Conservation (phyloP, 2,888 invertebrate species). For the Spodoptera picta region DNA sequence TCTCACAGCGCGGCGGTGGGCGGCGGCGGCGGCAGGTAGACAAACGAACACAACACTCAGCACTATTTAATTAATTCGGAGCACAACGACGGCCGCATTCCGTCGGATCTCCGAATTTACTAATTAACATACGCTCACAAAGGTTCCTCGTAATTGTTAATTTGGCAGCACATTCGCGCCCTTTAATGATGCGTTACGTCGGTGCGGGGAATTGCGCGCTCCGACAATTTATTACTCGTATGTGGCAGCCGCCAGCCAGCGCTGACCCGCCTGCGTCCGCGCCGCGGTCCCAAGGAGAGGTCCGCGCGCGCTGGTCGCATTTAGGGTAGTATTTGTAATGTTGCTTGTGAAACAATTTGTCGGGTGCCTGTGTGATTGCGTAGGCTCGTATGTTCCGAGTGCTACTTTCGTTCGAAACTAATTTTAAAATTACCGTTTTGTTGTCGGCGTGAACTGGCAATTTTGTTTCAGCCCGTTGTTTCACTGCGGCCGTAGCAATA, state of each 20-base stretch:
- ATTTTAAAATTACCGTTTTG: constrained; percentile 56
- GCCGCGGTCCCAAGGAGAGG: constrained; percentile 27
- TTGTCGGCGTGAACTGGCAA: constrained; percentile 43
- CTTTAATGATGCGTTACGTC: constrained; percentile 82
- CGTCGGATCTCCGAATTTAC: constrained; percentile 73
- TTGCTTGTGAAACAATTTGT: constrained; percentile 80
- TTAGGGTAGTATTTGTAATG: constrained; percentile 75
- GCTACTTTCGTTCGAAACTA: constrained; percentile 59
- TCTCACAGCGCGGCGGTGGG: constrained; percentile 18
- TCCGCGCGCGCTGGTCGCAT: constrained; percentile 69
- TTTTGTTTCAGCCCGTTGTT: constrained; percentile 28
- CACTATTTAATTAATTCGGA: constrained; percentile 58
- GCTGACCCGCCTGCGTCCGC: constrained; percentile 52
- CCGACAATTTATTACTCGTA: constrained; percentile 71
- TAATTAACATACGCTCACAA: constrained; percentile 82
- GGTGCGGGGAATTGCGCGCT: constrained; percentile 59
- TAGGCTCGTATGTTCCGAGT: constrained; percentile 57
- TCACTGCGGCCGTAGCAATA: constrained; percentile 4
- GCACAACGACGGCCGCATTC: constrained; percentile 46
- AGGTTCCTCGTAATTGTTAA: constrained; percentile 84
- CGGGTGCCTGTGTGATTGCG: constrained; percentile 58
- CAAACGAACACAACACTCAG: constrained; percentile 42
- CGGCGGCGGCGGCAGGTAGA: constrained; percentile 24
- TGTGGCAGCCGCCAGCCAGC: constrained; percentile 71
- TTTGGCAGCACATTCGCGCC: constrained; percentile 83